Evolutionary conservation across 1,140 invertebrate species (phyloP).

Genomic region (Lasaia peninsularis): DNA sequence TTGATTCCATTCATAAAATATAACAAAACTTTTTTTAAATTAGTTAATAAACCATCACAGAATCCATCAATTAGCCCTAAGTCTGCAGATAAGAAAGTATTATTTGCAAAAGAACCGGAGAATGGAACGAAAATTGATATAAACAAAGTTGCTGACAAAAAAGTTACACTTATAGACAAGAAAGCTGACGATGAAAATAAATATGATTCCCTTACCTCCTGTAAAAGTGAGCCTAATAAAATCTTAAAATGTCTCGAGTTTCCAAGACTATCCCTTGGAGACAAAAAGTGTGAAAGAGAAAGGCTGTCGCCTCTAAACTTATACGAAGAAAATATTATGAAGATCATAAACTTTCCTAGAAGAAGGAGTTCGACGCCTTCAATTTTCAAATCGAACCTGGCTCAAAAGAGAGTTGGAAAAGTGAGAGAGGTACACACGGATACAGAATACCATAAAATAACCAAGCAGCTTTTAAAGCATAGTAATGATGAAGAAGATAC

Average conservation of each 20-base stretch:
- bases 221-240: constrained; percentile 36
- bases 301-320: background rate
- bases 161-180: background rate
- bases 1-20: too few species aligned
- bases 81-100: background rate
- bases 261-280: constrained; percentile 33
- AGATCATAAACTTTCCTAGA: constrained; percentile 37
- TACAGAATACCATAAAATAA: constrained; percentile 48
- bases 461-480: constrained; percentile 21
- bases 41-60: background rate
- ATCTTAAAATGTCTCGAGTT: constrained; percentile 55
- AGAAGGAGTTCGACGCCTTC: constrained; percentile 58
- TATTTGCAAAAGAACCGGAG: background rate
- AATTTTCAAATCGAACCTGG: constrained; percentile 28
- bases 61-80: background rate
- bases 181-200: constrained; percentile 22
- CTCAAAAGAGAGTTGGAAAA: constrained; percentile 38
- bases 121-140: background rate
- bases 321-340: background rate
- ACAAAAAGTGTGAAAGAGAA: constrained; percentile 21
- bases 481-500: constrained; percentile 18
- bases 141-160: background rate
- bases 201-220: constrained; percentile 48
- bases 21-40: too few species aligned
- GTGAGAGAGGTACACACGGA: constrained; percentile 46